These are phyloP conservation scores for Kryphioiulus occultus DNA, from an alignment of 2,888 invertebrate genomes.

Conservation along the genomic window DNA sequence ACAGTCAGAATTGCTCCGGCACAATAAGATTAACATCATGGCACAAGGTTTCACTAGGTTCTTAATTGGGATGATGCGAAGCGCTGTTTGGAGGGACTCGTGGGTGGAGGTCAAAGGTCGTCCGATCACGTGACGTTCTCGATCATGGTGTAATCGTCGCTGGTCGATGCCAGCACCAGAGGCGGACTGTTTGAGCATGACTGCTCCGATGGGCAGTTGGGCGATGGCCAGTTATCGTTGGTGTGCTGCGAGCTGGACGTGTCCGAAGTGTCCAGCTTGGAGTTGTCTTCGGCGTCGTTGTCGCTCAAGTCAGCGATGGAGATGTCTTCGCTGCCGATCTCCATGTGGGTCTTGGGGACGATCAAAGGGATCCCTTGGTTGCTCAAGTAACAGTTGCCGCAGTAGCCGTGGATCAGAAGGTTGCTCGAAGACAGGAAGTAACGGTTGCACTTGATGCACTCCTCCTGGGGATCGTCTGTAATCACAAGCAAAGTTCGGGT, in stretches of 20 bases:
- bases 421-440: constrained; percentile 62
- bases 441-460: constrained; percentile 70
- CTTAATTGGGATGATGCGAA: background rate
- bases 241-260: constrained; percentile 42
- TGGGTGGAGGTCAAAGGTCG: background rate
- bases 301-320: constrained; percentile 33
- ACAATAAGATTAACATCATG: background rate
- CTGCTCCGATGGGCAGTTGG: constrained; percentile 39
- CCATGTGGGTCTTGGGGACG: constrained; percentile 42
- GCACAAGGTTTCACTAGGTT: background rate
- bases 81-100: background rate
- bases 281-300: constrained; percentile 43
- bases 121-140: constrained; percentile 21
- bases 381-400: constrained; percentile 52
- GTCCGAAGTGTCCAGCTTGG: constrained; percentile 43
- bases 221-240: constrained; percentile 43
- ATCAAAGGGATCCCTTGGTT: constrained; percentile 54
- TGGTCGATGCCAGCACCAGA: constrained; percentile 1
- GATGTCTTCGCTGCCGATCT: constrained; percentile 42
- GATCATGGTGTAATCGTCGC: constrained; percentile 18
- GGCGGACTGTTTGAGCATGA: constrained; percentile 20
- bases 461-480: constrained; percentile 70
- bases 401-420: constrained; percentile 54
- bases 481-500: constrained; percentile 53
- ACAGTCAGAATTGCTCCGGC: background rate